Conservation (phyloP, 2,888 invertebrate genomes). For the Cephus runcator region DNA sequence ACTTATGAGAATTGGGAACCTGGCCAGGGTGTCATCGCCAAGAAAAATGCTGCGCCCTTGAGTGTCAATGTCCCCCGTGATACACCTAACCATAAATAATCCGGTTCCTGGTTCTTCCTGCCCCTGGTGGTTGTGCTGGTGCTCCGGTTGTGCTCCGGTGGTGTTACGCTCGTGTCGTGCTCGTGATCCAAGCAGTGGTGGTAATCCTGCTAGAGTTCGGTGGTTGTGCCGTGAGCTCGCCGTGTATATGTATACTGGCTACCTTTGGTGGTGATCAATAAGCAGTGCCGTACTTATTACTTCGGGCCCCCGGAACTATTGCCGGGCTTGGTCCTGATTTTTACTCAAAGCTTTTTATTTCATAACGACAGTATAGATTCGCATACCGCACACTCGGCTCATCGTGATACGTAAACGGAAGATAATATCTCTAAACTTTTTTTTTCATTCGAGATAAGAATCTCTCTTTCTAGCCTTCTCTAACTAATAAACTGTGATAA, state of each 20-base stretch:
- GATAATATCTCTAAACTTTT: slow-evolving; percentile 2
- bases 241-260: slow-evolving; percentile 55
- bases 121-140: not conserved
- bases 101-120: not conserved
- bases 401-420: not conserved
- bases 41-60: not conserved
- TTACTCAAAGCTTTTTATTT: not conserved
- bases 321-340: slow-evolving; percentile 8
- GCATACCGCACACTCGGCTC: not conserved
- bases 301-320: slow-evolving; percentile 30
- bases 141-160: not conserved
- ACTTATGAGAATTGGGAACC: not conserved
- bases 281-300: slow-evolving; percentile 60
- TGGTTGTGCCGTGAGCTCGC: slow-evolving; percentile 48
- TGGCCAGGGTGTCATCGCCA: not conserved
- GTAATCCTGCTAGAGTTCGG: slow-evolving; percentile 11
- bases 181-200: slow-evolving; percentile 13
- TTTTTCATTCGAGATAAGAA: slow-evolving; percentile 6
- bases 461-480: slow-evolving; percentile 4
- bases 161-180: slow-evolving; percentile 2
- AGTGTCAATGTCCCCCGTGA: not conserved
- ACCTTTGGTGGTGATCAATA: slow-evolving; percentile 63
- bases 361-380: slow-evolving; percentile 3
- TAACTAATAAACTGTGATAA: slow-evolving; percentile 8
- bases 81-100: not conserved